phyloP scores from a whole-genome alignment of 2,113 vertebrate species.

The Saguinus imperator region DNA sequence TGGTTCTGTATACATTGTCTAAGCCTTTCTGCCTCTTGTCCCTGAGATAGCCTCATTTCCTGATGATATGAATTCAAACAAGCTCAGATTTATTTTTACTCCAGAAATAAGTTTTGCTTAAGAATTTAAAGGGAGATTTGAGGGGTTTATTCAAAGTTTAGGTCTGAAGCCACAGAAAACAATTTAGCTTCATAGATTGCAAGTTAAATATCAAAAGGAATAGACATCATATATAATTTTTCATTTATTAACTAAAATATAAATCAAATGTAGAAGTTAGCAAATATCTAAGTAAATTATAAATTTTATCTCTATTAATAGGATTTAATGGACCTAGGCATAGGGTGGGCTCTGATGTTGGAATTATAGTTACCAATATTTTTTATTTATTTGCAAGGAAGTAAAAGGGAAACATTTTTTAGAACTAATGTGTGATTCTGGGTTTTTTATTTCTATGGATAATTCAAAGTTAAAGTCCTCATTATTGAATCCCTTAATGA shows the following conservation, averaged over 20 bases:
- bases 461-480: slow-evolving; percentile 27
- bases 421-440: background rate
- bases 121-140: background rate
- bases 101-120: slow-evolving; percentile 19
- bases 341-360: background rate
- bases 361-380: background rate
- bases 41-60: background rate
- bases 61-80: slow-evolving; percentile 39
- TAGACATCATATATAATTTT: background rate
- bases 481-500: background rate
- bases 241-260: background rate
- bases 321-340: background rate
- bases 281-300: background rate
- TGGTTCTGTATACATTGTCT: background rate
- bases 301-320: background rate
- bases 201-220: slow-evolving; percentile 23
- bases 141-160: background rate
- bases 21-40: background rate
- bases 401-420: slow-evolving; percentile 18
- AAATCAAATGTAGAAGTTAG: background rate
- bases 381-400: slow-evolving; percentile 33
- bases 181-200: background rate
- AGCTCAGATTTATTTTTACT: background rate
- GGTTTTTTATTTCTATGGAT: slow-evolving; percentile 14
- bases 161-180: slow-evolving; percentile 23